These are phyloP conservation scores for Rhizomys pruinosus DNA, from an alignment of 2,113 vertebrate genomes.

Conservation along the genomic window DNA sequence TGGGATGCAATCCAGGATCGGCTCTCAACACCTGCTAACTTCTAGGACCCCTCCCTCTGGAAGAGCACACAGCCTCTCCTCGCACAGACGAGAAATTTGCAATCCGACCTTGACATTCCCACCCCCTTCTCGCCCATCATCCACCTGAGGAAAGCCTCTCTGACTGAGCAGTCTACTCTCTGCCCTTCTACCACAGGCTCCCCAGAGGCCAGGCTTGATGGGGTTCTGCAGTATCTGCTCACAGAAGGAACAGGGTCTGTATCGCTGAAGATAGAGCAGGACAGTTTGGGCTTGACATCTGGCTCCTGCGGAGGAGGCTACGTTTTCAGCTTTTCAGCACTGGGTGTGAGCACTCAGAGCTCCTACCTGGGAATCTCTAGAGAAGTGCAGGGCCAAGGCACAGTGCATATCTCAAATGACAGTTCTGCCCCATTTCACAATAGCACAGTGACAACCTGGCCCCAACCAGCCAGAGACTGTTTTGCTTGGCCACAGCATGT, in stretches of 20 bases:
- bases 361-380: neutral
- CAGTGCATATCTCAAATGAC: neutral
- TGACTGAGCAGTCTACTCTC: neutral
- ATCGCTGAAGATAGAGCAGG: neutral
- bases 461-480: neutral
- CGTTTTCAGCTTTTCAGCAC: neutral
- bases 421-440: neutral
- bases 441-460: neutral
- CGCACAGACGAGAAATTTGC: neutral
- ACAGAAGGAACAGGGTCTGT: neutral
- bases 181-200: rapidly evolving
- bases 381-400: neutral
- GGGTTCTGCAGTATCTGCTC: neutral
- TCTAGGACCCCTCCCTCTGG: neutral
- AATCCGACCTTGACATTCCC: neutral
- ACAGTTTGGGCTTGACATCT: neutral
- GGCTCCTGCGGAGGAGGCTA: neutral
- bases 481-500: conserved; percentile 5
- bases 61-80: neutral
- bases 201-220: neutral
- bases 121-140: neutral
- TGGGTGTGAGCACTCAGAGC: neutral
- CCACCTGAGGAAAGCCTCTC: neutral
- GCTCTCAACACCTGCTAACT: neutral
- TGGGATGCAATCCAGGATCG: neutral